Evolutionary conservation across 1,140 invertebrate genomes (phyloP), one percentile per base, ranked within the genome.

Genomic region (Ooceraea biroi): DNA sequence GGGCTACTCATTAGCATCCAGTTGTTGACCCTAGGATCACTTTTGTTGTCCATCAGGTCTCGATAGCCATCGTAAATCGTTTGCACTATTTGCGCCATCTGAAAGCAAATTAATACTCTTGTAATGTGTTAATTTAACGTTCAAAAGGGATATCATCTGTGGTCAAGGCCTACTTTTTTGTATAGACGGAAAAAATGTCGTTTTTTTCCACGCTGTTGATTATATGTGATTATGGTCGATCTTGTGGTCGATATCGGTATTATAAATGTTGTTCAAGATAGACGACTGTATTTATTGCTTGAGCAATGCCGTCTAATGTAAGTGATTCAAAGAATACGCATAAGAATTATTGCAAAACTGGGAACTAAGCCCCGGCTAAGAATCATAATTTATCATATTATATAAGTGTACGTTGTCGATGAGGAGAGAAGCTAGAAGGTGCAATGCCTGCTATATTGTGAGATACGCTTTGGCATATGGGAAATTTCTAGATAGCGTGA

Each of bases 1-100:
- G 97, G 97, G 22, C 96, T 96, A 91, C 96, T 96, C 97, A 98
- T 98, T 85, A 99, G 93, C 65, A 96, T 95, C 97, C 97, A 98
- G 90, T 97, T 95, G 91, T 96, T 97, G 74, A 98, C 97, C 88
- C 98, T 95, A n/a, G 96, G 96, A 95, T 98, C 97, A 76, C 95
- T 94, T 91, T 96, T 95, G 92, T 97, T 97, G 88, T 97, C 96
- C 96, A 97, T 97, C 55, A 97, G 89, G 90, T 97, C 96, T 83
- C 95, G 91, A 91, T 96, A 96, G 72, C 94, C 93, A 80, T 95
- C 95, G 83, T 95, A 95, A 25, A 95, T 80, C 68, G 78, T 90
- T 92, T 86, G 82, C 68, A 95, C 90, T 61, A 94, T 30, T 22
- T 89, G 86, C 86, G 93, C 91, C 95, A 95, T 95, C 93, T 95